Base-by-base conservation (phyloP, 2,797 vertebrate species). In the Cuculus canorus region DNA sequence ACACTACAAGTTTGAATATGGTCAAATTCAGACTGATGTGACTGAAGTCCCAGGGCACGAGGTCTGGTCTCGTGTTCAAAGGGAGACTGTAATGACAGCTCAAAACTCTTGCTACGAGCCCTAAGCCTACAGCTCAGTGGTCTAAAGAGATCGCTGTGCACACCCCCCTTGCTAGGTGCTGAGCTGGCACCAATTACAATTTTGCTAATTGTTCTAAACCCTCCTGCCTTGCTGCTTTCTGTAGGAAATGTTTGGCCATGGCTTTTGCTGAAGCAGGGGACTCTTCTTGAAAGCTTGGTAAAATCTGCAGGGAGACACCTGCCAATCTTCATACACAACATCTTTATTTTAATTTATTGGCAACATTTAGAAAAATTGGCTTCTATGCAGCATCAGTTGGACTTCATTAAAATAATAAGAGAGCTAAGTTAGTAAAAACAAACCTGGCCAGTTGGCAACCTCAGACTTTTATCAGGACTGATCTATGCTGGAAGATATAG, bases 381-480 rank as follows among this genome's bases (percentile, higher is more conserved):
- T 95, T 95, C 78, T 56, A 8, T 81, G 91, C 70, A 95, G 81
- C 92, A 93, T 96, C 88, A 94, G 85, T 93, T 96, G 86, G 87
- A 93, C 88, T 95, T 96, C 79, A 96, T 96, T 97, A 96, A 95
- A 96, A 95, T 94, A 95, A 96, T 94, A 93, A 82, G 68, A 82
- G 80, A 90, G 69, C 43, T 85, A 96, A 93, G 95, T 89, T 95
- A 92, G 93, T 92, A 63, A 92, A 91, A 91, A 95, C 88, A 96
- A 92, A 90, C 82, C 77, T 96, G 96, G 80, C 92, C 94, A 95
- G 86, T 70, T 97, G 96, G 94, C 95, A 97, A 68, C 28, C 84
- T 92, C 82, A 69, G 89, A 76, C 76, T 96, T 96, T 93, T 95
- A 88, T 96, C 96, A 95, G 88, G 92, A 88, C 85, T 90, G 72